Base-by-base conservation (phyloP, 2,797 vertebrate species). In the Caiman crocodilus region DNA sequence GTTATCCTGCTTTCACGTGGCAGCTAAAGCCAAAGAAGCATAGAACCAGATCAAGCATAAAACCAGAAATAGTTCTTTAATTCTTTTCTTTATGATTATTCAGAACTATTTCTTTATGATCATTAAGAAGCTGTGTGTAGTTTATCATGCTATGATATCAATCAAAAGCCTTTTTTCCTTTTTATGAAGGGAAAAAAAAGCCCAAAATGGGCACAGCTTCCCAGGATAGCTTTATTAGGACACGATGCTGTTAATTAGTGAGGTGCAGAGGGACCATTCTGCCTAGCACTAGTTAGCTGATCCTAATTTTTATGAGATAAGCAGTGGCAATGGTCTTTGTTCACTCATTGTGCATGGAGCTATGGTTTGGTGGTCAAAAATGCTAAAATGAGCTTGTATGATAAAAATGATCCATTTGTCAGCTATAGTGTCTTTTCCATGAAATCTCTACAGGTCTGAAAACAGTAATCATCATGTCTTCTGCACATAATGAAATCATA, bases 401-500 rank as follows among this genome's bases (percentile, higher is more conserved):
- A 92, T 84, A 82, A 93, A 84, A 76, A 90, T 7, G 15, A 64
- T 90, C 26, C 75, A 83, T 96, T 90, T 94, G 77, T 88, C n/a
- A 76, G 73, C 82, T 88, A 42, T 21, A 77, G 16, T 50, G 25
- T 77, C 79, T 92, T 79, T 67, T 93, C 88, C 86, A 69, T 91
- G 79, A 94, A 94, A 90, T 90, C 73, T 75, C 92, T 95, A 81
- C 77, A 83, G 92, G 64, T 90, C 88, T 91, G 82, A 95, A 94
- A 96, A 93, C 84, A 84, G 60, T 87, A 85, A 83, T 77, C 69
- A 88, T 83, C 76, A 88, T 94, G 50, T 94, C 90, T 92, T 92
- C 94, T 95, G 84, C 76, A 87, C 78, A 67, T 87, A 90, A 92
- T 96, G 89, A 78, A 96, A 85, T 94, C 88, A 94, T 92, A 94